Evolutionary conservation across 2,797 vertebrate species (phyloP).

Genomic region (Urocyon cinereoargenteus): DNA sequence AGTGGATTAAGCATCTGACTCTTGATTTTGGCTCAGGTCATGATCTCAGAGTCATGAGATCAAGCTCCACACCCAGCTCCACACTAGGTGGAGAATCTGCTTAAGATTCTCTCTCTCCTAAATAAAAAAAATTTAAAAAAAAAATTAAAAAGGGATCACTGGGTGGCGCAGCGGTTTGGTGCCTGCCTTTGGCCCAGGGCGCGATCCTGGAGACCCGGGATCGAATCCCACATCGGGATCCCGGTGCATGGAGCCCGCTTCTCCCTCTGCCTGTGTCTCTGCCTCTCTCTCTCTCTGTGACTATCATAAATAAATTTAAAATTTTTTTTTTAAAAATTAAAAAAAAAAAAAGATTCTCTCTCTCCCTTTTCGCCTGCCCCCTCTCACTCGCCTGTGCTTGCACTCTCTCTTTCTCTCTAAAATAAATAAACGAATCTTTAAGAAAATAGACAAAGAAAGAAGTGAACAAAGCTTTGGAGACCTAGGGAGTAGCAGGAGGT

Average conservation of each 20-base stretch:
- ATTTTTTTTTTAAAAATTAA: no score
- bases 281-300: no score
- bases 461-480: neutral
- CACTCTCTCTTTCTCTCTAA: neutral
- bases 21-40: neutral
- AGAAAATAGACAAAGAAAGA: fast-evolving
- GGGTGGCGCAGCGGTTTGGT: no score
- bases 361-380: neutral
- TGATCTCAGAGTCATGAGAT: neutral
- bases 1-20: fast-evolving
- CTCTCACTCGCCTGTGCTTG: no score
- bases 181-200: no score
- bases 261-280: no score
- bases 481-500: fast-evolving
- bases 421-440: neutral
- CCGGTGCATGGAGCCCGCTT: no score
- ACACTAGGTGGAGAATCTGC: neutral
- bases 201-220: no score
- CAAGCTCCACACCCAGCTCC: fast-evolving
- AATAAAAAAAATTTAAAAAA: no score
- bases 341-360: neutral
- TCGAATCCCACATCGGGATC: no score
- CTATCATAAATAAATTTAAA: no score
- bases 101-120: neutral
- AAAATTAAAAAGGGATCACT: no score